Percentiles rank a stretch among this genome's conserved stretches.
Conservation (phyloP, 2,113 vertebrate genomes). For the Bothrops jararaca region DNA sequence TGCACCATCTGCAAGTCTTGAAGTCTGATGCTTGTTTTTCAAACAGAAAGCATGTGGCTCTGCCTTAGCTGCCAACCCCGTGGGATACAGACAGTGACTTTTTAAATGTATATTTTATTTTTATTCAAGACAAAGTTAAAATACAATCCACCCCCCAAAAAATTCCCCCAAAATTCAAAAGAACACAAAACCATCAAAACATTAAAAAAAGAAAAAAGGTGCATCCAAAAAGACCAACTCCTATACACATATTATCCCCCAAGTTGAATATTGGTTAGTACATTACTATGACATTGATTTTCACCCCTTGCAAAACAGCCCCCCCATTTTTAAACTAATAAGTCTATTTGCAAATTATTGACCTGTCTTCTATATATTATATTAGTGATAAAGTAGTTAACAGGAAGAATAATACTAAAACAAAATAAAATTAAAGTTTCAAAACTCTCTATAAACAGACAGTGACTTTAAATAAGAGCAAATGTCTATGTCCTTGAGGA, state of each 20-base stretch:
- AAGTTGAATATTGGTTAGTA: neutral
- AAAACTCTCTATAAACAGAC: neutral
- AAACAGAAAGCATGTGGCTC: neutral
- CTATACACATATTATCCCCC: neutral
- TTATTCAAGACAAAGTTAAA: neutral
- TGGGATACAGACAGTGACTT: neutral
- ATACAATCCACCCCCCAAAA: neutral
- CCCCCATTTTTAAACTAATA: neutral
- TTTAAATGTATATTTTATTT: neutral
- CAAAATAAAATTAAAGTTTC: neutral
- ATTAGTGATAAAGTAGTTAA: neutral
- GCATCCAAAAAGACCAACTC: neutral
- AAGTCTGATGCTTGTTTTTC: neutral
- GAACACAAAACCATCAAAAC: neutral
- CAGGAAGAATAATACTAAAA: neutral
- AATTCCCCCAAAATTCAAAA: neutral
- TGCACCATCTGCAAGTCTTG: neutral
- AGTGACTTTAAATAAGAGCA: neutral
- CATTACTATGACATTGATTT: neutral
- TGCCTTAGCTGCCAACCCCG: neutral
- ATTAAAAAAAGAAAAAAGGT: neutral
- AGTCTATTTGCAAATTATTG: neutral
- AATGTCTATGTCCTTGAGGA: neutral
- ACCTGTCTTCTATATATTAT: neutral
- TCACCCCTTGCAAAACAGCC: neutral